Conservation (phyloP, 1,140 invertebrate genomes). For the Polyergus mexicanus region DNA sequence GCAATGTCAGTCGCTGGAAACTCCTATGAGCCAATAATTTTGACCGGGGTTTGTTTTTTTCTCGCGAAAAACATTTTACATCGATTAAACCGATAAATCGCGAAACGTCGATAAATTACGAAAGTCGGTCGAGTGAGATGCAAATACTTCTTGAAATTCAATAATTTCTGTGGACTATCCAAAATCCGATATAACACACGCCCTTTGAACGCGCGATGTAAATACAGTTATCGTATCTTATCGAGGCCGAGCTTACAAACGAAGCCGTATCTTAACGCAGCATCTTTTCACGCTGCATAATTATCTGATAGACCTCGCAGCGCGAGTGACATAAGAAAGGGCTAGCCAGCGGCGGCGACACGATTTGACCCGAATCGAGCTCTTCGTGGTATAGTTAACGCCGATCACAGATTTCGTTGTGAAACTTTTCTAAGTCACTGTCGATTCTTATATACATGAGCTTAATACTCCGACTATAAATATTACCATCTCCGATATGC, state of each 20-base stretch:
- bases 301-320: constrained; percentile 37
- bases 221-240: constrained; percentile 42
- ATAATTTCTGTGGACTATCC: no score
- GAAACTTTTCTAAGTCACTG: constrained; percentile 64
- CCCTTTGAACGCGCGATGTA: neutral
- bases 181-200: neutral
- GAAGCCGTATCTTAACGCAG: constrained; percentile 39
- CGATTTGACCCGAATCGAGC: constrained; percentile 72
- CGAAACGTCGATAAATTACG: constrained; percentile 36
- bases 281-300: constrained; percentile 34
- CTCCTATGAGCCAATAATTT: neutral
- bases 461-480: constrained; percentile 74
- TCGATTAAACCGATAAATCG: constrained; percentile 40
- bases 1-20: constrained; percentile 24
- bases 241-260: constrained; percentile 27
- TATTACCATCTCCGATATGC: constrained; percentile 66
- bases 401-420: constrained; percentile 63
- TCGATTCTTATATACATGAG: constrained; percentile 55
- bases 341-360: constrained; percentile 57
- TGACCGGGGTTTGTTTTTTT: neutral
- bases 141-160: neutral
- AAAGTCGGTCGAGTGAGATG: neutral
- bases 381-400: constrained; percentile 40
- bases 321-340: constrained; percentile 59
- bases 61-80: neutral